phyloP scores from a whole-genome alignment of 2,888 invertebrate species.

The Uropetala carovei region DNA sequence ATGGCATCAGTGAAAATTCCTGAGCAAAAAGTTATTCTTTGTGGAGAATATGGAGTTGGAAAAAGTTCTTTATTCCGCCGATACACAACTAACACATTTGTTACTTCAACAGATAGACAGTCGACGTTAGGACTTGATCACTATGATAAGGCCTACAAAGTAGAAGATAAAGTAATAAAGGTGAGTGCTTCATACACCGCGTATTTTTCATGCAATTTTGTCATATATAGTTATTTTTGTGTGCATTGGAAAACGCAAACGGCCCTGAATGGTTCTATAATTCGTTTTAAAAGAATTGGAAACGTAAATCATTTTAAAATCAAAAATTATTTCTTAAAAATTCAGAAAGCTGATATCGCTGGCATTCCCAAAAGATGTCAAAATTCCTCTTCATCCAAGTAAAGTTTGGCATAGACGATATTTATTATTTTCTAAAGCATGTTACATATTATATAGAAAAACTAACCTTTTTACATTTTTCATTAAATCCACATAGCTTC shows the following conservation, averaged over 20 bases:
- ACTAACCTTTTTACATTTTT: too few relatives aligned
- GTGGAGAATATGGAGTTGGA: constrained; percentile 97
- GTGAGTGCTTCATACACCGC: constrained; percentile 76
- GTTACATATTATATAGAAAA: too few relatives aligned
- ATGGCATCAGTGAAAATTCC: constrained; percentile 92
- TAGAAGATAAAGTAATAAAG: constrained; percentile 87
- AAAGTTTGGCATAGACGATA: not conserved
- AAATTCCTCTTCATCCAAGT: not conserved
- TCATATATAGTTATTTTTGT: not conserved
- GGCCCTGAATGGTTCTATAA: not conserved
- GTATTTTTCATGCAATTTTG: not conserved
- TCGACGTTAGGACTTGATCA: constrained; percentile 95
- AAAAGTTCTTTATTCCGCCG: constrained; percentile 95
- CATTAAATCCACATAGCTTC: constrained; percentile 80
- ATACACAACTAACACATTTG: constrained; percentile 92
- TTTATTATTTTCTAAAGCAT: not conserved
- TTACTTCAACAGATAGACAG: constrained; percentile 88
- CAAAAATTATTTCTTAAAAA: not conserved
- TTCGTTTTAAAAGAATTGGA: not conserved
- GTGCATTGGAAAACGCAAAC: not conserved
- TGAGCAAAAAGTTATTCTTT: constrained; percentile 93
- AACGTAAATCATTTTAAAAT: not conserved
- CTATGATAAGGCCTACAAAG: constrained; percentile 87
- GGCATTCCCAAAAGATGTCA: not conserved
- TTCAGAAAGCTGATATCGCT: not conserved